Percentiles rank a stretch among this genome's conserved stretches.
phyloP scores from a whole-genome alignment of 2,888 invertebrate genomes.

The Polydrusus tereticollis region DNA sequence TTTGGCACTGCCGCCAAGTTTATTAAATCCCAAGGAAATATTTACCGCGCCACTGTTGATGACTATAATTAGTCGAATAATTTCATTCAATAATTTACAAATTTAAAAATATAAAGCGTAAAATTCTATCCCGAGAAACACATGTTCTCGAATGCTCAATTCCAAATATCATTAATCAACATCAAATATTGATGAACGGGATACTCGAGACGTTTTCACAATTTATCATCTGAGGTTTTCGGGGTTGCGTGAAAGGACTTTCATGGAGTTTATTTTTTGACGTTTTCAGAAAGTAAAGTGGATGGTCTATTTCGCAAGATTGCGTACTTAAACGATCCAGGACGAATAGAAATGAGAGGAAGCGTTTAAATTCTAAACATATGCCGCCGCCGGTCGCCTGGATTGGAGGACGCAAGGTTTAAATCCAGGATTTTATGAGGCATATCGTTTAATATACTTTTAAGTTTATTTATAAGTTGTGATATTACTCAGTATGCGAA shows the following conservation, averaged over 20 bases:
- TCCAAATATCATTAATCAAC: neutral
- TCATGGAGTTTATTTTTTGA: conserved; percentile 7
- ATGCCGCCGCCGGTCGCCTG: neutral
- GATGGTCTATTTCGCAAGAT: conserved; percentile 8
- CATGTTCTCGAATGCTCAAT: no score
- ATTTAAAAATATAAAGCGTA: no score
- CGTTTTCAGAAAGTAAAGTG: conserved; percentile 1
- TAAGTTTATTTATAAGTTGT: neutral
- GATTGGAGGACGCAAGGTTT: neutral
- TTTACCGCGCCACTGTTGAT: no score
- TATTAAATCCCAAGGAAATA: no score
- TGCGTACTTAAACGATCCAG: conserved; percentile 15
- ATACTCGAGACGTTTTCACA: neutral
- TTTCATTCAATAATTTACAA: no score
- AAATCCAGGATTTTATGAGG: neutral
- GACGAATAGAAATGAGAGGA: neutral
- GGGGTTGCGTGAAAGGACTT: neutral
- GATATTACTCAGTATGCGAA: no score
- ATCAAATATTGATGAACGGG: conserved; percentile 14
- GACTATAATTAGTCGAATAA: no score
- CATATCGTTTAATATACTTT: no score
- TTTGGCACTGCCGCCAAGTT: no score
- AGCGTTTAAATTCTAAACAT: neutral
- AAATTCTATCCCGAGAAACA: no score
- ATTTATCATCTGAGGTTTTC: conserved; percentile 1